phyloP scores from a whole-genome alignment of 2,888 invertebrate genomes.

The Xestobium rufovillosum region DNA sequence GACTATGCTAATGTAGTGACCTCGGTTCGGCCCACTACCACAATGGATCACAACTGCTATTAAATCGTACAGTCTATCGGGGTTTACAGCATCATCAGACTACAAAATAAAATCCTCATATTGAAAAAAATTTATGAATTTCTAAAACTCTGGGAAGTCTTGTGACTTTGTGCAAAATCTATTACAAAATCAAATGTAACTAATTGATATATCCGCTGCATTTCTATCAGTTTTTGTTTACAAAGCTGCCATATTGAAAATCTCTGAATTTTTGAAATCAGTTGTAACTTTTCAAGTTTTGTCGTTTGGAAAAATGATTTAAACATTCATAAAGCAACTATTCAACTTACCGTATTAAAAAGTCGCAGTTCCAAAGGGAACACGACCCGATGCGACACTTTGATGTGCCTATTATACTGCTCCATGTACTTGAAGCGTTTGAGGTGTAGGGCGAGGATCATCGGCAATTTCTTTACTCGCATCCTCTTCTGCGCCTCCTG shows the following conservation, averaged over 20 bases:
- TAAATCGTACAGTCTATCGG: constrained; percentile 95
- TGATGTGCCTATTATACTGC: constrained; percentile 96
- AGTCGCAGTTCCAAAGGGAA: constrained; percentile 96
- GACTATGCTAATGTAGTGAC: constrained; percentile 99
- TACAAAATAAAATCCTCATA: constrained; percentile 39
- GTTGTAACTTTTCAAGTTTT: too few species aligned
- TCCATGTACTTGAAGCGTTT: constrained; percentile 98
- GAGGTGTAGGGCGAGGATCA: constrained; percentile 94
- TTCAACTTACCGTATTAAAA: constrained; percentile 88
- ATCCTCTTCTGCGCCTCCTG: constrained; percentile 99
- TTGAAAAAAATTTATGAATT: too few species aligned
- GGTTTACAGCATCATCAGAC: constrained; percentile 98
- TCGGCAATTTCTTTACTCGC: constrained; percentile 96
- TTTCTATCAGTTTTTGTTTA: too few species aligned
- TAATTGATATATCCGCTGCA: too few species aligned
- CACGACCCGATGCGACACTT: constrained; percentile 97
- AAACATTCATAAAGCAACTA: too few species aligned
- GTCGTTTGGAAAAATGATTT: too few species aligned
- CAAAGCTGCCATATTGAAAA: too few species aligned
- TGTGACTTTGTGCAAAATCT: too few species aligned
- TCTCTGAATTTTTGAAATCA: too few species aligned
- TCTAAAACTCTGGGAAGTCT: too few species aligned
- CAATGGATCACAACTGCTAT: constrained; percentile 99
- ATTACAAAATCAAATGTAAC: too few species aligned
- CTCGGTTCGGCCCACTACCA: constrained; percentile 97